These are phyloP conservation scores for Xiphorhynchus elegans DNA, from an alignment of 2,113 vertebrate genomes.

Conservation along the genomic window DNA sequence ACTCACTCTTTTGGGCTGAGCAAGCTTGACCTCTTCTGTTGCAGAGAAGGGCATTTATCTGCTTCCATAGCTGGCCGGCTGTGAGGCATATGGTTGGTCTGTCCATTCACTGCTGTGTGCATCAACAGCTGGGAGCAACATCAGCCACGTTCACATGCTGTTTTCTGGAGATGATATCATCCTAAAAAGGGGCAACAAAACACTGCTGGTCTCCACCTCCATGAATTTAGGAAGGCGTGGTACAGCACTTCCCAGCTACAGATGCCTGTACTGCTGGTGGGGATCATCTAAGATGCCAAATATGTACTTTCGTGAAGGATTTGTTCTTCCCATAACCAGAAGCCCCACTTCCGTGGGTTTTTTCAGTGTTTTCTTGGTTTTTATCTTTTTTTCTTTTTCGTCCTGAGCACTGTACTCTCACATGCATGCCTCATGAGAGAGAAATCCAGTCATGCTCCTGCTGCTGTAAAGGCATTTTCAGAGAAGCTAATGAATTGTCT, in stretches of 20 bases:
- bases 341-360: background rate
- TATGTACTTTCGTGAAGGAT: background rate
- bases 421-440: rapidly evolving
- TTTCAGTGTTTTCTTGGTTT: background rate
- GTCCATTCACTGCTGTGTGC: rapidly evolving
- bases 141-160: rapidly evolving
- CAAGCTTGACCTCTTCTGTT: background rate
- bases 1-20: background rate
- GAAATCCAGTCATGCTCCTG: background rate
- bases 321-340: background rate
- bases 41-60: background rate
- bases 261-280: background rate
- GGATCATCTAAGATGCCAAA: background rate
- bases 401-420: background rate
- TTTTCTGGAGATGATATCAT: background rate
- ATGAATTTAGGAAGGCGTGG: background rate
- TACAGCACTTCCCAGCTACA: background rate
- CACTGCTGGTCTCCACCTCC: background rate
- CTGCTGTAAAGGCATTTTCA: background rate
- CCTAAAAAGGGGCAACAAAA: background rate
- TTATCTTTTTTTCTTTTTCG: background rate
- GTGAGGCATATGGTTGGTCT: rapidly evolving
- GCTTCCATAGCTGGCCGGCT: rapidly evolving
- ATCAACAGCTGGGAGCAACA: background rate
- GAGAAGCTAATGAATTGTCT: background rate